phyloP scores from a whole-genome alignment of 2,113 vertebrate genomes.

The Diphyllodes magnificus region DNA sequence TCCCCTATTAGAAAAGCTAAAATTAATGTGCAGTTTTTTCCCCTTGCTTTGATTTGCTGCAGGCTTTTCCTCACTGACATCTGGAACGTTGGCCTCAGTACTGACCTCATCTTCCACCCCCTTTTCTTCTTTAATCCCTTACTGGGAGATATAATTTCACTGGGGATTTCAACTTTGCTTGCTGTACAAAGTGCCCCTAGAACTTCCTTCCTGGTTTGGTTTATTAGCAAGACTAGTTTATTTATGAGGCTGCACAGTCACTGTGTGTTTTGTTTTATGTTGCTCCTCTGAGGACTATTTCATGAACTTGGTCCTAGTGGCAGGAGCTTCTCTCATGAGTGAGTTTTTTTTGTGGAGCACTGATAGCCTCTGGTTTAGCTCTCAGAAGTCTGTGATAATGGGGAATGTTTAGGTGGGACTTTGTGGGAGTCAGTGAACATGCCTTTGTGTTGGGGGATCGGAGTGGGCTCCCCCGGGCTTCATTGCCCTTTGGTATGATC shows the following conservation, averaged over 20 bases:
- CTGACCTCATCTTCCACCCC: background rate
- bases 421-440: too few relatives aligned
- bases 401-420: background rate
- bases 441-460: too few relatives aligned
- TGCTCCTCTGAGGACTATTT: background rate
- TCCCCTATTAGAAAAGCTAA: background rate
- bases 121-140: background rate
- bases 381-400: background rate
- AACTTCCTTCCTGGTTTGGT: background rate
- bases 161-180: background rate
- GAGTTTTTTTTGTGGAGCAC: background rate
- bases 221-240: background rate
- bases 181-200: background rate
- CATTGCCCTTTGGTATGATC: too few relatives aligned
- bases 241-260: background rate
- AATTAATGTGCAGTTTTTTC: accelerated
- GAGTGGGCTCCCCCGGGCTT: too few relatives aligned
- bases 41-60: background rate
- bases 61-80: background rate
- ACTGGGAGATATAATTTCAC: background rate
- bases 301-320: background rate
- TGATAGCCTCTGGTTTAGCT: background rate
- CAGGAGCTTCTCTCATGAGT: background rate
- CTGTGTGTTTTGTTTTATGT: background rate
- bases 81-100: accelerated